Evolutionary conservation across 2,888 invertebrate genomes (phyloP).

Genomic region (Tortrix viridana): DNA sequence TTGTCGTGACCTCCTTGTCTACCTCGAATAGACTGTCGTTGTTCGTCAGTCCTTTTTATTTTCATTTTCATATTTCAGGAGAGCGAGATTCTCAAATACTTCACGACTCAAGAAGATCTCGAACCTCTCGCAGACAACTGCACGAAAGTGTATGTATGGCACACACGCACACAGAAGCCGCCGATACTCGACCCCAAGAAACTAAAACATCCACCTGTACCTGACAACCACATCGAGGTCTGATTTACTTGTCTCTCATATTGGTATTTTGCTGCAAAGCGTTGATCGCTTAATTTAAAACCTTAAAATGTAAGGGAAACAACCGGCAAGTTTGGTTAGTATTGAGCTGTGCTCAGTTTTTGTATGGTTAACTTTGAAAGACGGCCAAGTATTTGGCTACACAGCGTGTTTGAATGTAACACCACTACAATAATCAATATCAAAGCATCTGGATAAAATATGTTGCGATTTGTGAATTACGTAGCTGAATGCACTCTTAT

Average conservation of each 20-base stretch:
- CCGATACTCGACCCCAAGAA: conserved; percentile 88
- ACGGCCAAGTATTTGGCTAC: neutral
- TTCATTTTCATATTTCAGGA: conserved; percentile 78
- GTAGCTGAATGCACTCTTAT: too few species aligned
- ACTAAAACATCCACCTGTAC: conserved; percentile 71
- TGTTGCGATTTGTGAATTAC: too few species aligned
- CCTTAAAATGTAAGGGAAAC: conserved; percentile 3
- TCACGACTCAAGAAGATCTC: conserved; percentile 89
- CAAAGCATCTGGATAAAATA: too few species aligned
- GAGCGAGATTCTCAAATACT: conserved; percentile 90
- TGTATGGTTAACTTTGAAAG: neutral
- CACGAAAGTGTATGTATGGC: conserved; percentile 99
- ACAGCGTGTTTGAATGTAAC: neutral
- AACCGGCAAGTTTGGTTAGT: neutral
- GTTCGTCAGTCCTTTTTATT: conserved; percentile 12
- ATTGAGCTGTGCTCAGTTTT: conserved; percentile 30
- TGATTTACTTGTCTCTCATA: conserved; percentile 48
- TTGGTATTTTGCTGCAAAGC: conserved; percentile 15
- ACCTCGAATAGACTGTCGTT: too few species aligned
- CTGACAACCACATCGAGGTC: conserved; percentile 74
- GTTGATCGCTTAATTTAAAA: conserved; percentile 26
- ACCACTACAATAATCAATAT: too few species aligned
- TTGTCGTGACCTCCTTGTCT: too few species aligned
- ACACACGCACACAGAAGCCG: conserved; percentile 97
- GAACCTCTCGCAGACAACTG: conserved; percentile 97